Base-by-base conservation (phyloP, 2,888 invertebrate genomes). In the Erebia aethiops region DNA sequence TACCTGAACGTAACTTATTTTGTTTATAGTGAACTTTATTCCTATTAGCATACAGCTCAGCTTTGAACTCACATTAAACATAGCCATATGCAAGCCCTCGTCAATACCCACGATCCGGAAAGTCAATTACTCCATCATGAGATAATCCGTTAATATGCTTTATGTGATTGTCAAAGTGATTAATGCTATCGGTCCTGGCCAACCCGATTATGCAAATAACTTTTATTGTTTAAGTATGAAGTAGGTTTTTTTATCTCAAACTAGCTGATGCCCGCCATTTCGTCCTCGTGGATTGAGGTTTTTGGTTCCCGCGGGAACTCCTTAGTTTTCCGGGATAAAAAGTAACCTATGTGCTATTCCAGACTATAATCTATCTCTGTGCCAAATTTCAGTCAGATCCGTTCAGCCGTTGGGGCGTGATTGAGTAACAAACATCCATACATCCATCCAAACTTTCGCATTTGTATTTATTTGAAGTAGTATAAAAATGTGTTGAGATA, bases 141-240 rank as follows among this genome's bases (percentile, higher is more conserved):
- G 71, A 75, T 76, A 75, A 77, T 75, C 75, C 65, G 71, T 76
- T 77, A 76, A 76, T 76, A 71, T 70, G 74, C 74, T 71, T 75
- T 71, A 74, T 71, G 64, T 64, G 66, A 75, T 72, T 72, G 73
- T 69, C 66, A 63, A 61, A 74, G 64, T 70, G 70, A 76, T 74
- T 69, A 68, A 72, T 70, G 56, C 66, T 71, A 49, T 72, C 54
- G 62, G 60, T 67, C 58, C 65, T 18, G 18, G n/a, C 43, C 58
- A 65, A 58, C 60, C 18, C 13, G 11, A 10, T 35, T 21, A 58
- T 67, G 57, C 58, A 64, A 54, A 52, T 52, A 52, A 18, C 18
- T 64, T 54, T 54, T n/a, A 64, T 35, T 54, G 35, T 18, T 1
- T 18, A 21, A 49, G 9, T 46, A 62, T 18, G 18, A 9, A 41